Percentiles rank a stretch among this genome's conserved stretches.
phyloP scores from a whole-genome alignment of 2,888 invertebrate genomes.

The Meiosimyza platycephala region DNA sequence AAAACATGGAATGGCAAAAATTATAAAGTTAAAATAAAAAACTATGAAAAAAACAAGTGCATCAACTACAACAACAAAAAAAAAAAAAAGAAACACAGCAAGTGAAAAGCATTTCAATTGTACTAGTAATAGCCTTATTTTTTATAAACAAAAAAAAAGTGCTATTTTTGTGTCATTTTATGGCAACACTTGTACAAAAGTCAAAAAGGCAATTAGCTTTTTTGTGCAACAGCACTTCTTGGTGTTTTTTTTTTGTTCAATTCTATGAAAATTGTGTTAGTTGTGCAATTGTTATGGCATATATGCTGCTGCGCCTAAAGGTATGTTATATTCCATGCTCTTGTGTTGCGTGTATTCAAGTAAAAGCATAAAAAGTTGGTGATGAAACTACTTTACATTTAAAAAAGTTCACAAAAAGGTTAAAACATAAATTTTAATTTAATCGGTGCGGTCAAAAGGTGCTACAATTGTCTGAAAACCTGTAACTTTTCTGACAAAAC shows the following conservation, averaged over 20 bases:
- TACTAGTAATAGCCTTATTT: background rate
- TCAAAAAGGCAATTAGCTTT: conserved; percentile 42
- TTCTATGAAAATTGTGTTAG: too few relatives aligned
- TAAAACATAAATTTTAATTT: conserved; percentile 39
- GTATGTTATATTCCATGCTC: conserved; percentile 35
- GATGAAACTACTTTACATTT: too few relatives aligned
- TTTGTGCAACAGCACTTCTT: conserved; percentile 2
- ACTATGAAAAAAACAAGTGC: background rate
- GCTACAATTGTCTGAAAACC: conserved; percentile 25
- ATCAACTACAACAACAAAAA: background rate
- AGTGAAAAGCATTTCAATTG: too few relatives aligned
- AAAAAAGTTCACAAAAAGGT: conserved; percentile 15
- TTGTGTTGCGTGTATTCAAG: background rate
- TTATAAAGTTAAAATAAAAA: background rate
- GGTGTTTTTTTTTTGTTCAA: background rate
- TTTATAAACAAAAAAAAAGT: background rate
- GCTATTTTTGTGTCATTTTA: conserved; percentile 16
- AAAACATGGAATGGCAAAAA: background rate
- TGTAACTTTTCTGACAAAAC: background rate
- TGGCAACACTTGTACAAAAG: conserved; percentile 38
- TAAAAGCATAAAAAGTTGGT: too few relatives aligned
- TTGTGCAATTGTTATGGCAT: background rate
- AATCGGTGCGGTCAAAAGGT: conserved; percentile 40
- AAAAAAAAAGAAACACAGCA: background rate
- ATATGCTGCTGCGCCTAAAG: conserved; percentile 33